Percentiles rank a stretch among this genome's conserved stretches.
phyloP scores from a whole-genome alignment of 2,888 invertebrate genomes.

The Escarpia spicata region DNA sequence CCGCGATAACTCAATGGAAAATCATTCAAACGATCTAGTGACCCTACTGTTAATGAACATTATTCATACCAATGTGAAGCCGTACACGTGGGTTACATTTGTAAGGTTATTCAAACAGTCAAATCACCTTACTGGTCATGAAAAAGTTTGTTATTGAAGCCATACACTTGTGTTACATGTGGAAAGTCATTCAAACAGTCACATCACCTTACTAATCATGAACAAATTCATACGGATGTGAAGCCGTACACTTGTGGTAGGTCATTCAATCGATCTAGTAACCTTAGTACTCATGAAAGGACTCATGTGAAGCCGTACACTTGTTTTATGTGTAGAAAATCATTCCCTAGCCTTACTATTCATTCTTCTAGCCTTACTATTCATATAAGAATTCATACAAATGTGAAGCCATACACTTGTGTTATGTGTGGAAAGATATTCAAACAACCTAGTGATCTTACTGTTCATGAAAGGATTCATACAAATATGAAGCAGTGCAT shows the following conservation, averaged over 20 bases:
- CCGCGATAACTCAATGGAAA: too few species aligned
- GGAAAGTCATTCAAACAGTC: background rate
- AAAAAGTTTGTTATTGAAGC: too few species aligned
- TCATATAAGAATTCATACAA: background rate
- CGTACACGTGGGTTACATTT: too few species aligned
- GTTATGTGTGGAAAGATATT: background rate
- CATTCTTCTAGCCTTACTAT: too few species aligned
- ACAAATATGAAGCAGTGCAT: background rate
- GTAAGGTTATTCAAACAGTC: too few species aligned
- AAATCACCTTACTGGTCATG: too few species aligned
- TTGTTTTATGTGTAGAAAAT: background rate
- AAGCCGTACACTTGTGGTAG: too few species aligned
- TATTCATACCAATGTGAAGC: too few species aligned
- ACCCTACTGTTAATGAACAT: too few species aligned
- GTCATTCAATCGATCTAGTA: background rate
- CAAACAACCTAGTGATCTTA: background rate
- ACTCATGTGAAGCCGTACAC: background rate
- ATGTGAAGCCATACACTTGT: background rate
- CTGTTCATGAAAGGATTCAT: background rate
- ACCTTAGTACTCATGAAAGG: background rate
- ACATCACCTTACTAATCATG: background rate
- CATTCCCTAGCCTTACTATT: background rate
- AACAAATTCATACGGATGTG: too few species aligned
- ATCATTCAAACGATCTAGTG: too few species aligned
- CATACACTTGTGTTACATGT: background rate